A percentile compares a stretch with the other conserved stretches of the same genome.
Conservation (phyloP, 2,888 invertebrate genomes). For the Pammene aurita region DNA sequence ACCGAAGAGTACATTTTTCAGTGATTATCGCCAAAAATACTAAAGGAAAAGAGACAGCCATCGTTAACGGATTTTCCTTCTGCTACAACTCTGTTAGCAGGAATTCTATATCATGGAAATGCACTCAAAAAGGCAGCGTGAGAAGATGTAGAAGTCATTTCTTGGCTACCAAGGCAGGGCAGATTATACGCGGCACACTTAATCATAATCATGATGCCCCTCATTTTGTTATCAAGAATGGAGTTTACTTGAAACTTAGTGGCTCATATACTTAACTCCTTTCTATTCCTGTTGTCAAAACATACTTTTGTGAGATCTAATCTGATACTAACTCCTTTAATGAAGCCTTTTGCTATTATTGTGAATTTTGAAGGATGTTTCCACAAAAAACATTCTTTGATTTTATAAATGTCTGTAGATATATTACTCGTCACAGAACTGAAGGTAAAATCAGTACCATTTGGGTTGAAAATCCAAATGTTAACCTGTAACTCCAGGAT, state of each 20-base stretch:
- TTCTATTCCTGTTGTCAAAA: too few species aligned
- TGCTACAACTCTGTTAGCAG: constrained; percentile 11
- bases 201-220: constrained; percentile 20
- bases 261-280: not conserved
- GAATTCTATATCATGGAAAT: constrained; percentile 20
- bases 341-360: too few species aligned
- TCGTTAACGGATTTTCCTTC: constrained; percentile 18
- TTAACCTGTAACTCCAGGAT: too few species aligned
- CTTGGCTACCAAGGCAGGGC: constrained; percentile 8
- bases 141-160: constrained; percentile 15
- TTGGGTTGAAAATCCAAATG: too few species aligned
- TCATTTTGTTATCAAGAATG: constrained; percentile 21
- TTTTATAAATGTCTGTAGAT: too few species aligned
- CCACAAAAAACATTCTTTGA: too few species aligned
- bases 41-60: constrained; percentile 9
- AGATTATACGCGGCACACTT: constrained; percentile 4
- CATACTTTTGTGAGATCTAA: too few species aligned
- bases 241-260: constrained; percentile 14
- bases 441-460: too few species aligned
- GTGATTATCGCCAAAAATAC: constrained; percentile 22
- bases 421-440: too few species aligned
- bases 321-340: too few species aligned
- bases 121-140: constrained; percentile 10
- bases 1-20: constrained; percentile 4
- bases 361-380: too few species aligned